Evolutionary conservation across 2,797 vertebrate genomes (phyloP).

Genomic region (Halcyon badia): DNA sequence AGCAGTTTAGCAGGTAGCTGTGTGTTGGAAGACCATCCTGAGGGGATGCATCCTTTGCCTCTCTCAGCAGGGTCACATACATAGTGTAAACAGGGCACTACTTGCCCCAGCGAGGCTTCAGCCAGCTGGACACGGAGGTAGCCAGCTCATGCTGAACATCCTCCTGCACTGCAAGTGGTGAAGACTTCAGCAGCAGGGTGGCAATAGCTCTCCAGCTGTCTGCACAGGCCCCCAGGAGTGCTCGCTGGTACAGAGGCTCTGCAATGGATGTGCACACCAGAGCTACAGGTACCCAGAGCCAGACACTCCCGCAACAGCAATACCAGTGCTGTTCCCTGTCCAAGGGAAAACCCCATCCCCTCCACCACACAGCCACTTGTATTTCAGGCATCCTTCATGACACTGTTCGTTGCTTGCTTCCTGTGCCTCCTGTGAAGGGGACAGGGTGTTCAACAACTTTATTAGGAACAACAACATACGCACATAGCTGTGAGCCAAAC

Average conservation of each 20-base stretch:
- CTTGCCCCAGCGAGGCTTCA: neutral
- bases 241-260: neutral
- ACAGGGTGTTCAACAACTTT: neutral
- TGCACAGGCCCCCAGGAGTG: accelerated
- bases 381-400: neutral
- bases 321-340: neutral
- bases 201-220: neutral
- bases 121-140: neutral
- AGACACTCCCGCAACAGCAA: neutral
- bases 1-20: neutral
- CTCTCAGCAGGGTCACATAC: neutral
- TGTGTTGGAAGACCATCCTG: neutral
- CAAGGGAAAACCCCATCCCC: neutral
- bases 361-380: neutral
- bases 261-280: neutral
- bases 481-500: neutral
- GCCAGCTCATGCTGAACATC: neutral
- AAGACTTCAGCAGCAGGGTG: neutral
- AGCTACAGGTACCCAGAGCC: neutral
- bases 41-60: neutral
- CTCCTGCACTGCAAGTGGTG: accelerated
- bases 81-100: accelerated
- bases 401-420: neutral
- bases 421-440: neutral
- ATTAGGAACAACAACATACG: neutral